These are phyloP conservation scores for Autographa pulchrina DNA, from an alignment of 2,888 invertebrate genomes.

Conservation along the genomic window DNA sequence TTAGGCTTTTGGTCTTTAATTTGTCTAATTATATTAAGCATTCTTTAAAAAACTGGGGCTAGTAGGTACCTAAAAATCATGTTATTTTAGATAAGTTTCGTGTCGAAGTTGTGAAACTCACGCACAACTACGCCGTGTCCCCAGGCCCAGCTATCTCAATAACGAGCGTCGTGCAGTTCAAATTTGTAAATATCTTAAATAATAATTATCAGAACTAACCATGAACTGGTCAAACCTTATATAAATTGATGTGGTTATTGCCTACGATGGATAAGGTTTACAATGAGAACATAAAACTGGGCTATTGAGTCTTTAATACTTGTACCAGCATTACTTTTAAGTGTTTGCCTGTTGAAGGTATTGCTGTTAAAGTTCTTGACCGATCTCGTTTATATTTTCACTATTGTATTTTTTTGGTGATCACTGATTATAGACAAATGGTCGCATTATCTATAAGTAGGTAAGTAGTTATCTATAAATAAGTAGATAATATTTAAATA, in stretches of 20 bases:
- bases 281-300: constrained; percentile 41
- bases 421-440: constrained; percentile 9
- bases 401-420: constrained; percentile 28
- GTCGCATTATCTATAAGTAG: constrained; percentile 1
- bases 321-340: background rate
- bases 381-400: constrained; percentile 22
- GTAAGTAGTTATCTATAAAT: too few relatives aligned
- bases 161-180: constrained; percentile 29
- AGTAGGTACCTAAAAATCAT: background rate
- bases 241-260: constrained; percentile 47
- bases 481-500: too few relatives aligned
- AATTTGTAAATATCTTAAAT: constrained; percentile 45
- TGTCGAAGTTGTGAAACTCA: background rate
- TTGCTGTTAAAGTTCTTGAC: background rate
- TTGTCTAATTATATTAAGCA: too few relatives aligned
- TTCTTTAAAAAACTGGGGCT: background rate
- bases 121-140: background rate
- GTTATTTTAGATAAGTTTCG: background rate
- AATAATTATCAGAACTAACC: constrained; percentile 48
- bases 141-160: background rate
- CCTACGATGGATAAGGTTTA: constrained; percentile 51
- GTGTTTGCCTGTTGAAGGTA: background rate
- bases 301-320: constrained; percentile 12
- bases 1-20: too few relatives aligned
- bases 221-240: constrained; percentile 54